Percentiles rank a stretch among this genome's conserved stretches.
Conservation (phyloP, 2,888 invertebrate genomes). For the Diogma glabrata region DNA sequence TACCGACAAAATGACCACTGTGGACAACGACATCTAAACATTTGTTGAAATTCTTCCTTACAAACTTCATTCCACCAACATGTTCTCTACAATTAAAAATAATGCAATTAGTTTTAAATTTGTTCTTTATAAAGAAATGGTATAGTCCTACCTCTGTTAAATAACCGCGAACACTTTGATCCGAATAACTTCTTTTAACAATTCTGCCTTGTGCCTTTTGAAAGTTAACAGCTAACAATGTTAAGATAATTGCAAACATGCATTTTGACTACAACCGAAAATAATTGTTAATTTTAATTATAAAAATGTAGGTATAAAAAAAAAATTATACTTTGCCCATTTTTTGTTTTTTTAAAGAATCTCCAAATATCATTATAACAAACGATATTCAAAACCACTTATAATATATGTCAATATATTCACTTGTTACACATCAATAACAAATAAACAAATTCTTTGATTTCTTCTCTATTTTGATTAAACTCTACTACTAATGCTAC, state of each 20-base stretch:
- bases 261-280: background rate
- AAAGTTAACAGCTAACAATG: background rate
- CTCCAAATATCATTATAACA: too few relatives aligned
- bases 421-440: too few relatives aligned
- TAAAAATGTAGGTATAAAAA: too few relatives aligned
- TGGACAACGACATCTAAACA: conserved; percentile 80
- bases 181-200: conserved; percentile 61
- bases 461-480: too few relatives aligned
- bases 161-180: conserved; percentile 70
- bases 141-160: conserved; percentile 58
- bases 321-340: too few relatives aligned
- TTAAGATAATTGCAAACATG: background rate
- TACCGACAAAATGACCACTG: conserved; percentile 73
- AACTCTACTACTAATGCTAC: too few relatives aligned
- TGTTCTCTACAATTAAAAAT: conserved; percentile 49
- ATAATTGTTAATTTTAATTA: too few relatives aligned
- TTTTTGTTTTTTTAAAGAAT: too few relatives aligned
- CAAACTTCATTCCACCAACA: conserved; percentile 93
- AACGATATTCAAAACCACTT: too few relatives aligned
- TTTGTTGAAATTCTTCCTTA: conserved; percentile 80
- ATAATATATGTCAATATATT: too few relatives aligned
- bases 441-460: too few relatives aligned
- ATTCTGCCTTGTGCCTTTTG: conserved; percentile 26
- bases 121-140: background rate
- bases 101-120: background rate